Evolutionary conservation across 1,140 invertebrate genomes (phyloP), one percentile per base, ranked within the genome.

Genomic region (Diuraphis noxia): DNA sequence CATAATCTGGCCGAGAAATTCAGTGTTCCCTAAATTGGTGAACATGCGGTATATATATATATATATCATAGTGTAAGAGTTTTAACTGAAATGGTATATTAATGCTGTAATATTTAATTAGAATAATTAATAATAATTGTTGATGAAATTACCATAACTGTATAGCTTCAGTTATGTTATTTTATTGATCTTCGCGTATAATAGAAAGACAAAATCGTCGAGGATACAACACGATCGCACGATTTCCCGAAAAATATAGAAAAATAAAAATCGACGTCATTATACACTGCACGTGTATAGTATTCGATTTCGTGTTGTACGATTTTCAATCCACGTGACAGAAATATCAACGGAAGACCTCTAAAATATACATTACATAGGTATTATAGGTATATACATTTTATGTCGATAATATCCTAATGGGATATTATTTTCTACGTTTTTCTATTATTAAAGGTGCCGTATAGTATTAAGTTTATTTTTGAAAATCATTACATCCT

Each of bases 331-430:
- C 30, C 30, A 63, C 56, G 30, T 63, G 56, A 63, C 56, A 72
- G 56, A 72, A 72, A n/a, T 72, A 72, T 72, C 56, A 72, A 13
- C 30, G 30, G 5, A 17, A 17, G 13, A 72, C 30, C 56, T 72
- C 17, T 72, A 72, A 72, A 63, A 25, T 72, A 72, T 72, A 72
- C 34, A 72, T 72, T 72, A 72, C n/a, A 23, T 34, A 72, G 10
- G 13, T 72, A n/a, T n/a, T n/a, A n/a, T n/a, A 56, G 25, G 25
- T 56, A 30, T 17, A 19, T n/a, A 72, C 6, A 72, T 72, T 3
- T 72, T 63, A 72, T 72, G 56, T 72, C 56, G 56, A n/a, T 72
- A n/a, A 72, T 72, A 72, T 72, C 56, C n/a, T 72, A n/a, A 72
- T 72, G n/a, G n/a, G n/a, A n/a, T 72, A 72, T 72, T n/a, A n/a